These are phyloP conservation scores for Siniperca chuatsi DNA, from an alignment of 2,113 vertebrate species.

Conservation along the genomic window DNA sequence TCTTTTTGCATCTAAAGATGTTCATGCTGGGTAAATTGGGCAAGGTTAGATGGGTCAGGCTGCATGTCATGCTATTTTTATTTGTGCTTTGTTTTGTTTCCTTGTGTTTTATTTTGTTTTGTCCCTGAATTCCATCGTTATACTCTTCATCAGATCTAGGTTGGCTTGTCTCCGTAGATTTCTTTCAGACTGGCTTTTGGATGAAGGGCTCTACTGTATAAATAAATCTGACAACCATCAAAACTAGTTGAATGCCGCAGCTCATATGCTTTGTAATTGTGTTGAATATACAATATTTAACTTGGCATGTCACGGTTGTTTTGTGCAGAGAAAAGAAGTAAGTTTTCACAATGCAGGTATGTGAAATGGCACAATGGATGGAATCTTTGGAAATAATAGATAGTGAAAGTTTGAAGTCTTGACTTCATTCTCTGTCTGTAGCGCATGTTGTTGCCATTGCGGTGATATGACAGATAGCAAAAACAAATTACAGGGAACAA, in stretches of 20 bases:
- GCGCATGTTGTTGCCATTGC: not conserved
- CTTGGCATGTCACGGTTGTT: not conserved
- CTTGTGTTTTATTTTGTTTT: slow-evolving; percentile 13
- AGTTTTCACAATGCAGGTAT: not conserved
- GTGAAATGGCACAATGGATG: not conserved
- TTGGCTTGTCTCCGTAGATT: slow-evolving; percentile 40
- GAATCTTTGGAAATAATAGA: slow-evolving; percentile 14
- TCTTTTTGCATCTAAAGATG: not conserved
- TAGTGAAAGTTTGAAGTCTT: slow-evolving; percentile 24
- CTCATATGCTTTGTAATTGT: slow-evolving; percentile 8
- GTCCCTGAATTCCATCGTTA: slow-evolving; percentile 23
- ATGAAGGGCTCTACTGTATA: slow-evolving; percentile 33
- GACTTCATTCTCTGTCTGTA: slow-evolving; percentile 13
- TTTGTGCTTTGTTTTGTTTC: slow-evolving; percentile 29
- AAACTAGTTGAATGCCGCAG: not conserved
- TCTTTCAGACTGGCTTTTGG: slow-evolving; percentile 35
- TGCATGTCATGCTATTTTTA: slow-evolving; percentile 18
- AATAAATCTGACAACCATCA: slow-evolving; percentile 55
- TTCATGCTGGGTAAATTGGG: slow-evolving; percentile 27
- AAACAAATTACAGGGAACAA: slow-evolving; percentile 50
- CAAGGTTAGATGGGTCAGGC: slow-evolving; percentile 15
- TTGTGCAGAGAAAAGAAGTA: not conserved
- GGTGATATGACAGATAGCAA: slow-evolving; percentile 32
- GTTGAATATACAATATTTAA: slow-evolving; percentile 33
- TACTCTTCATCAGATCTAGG: slow-evolving; percentile 41